Evolutionary conservation across 2,888 invertebrate genomes (phyloP).

Genomic region (Furcula furcula): DNA sequence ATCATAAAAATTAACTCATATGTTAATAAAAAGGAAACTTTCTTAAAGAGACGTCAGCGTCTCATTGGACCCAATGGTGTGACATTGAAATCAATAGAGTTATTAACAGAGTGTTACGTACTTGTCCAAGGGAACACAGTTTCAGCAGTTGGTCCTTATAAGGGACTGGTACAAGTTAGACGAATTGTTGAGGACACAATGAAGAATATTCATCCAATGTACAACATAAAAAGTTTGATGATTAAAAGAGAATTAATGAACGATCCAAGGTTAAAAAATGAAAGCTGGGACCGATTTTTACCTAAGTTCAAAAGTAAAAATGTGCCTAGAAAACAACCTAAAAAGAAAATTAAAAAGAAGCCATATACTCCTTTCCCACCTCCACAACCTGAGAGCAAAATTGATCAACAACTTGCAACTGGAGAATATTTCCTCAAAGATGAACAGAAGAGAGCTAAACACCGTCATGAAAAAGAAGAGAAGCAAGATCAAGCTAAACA

Average conservation of each 20-base stretch:
- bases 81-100: constrained; percentile 97
- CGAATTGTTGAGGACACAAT: constrained; percentile 97
- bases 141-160: constrained; percentile 96
- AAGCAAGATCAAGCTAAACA: constrained; percentile 89
- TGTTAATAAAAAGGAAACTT: constrained; percentile 95
- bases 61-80: constrained; percentile 99
- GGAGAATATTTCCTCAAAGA: constrained; percentile 98
- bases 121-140: constrained; percentile 99
- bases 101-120: constrained; percentile 97
- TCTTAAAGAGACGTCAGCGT: constrained; percentile 96
- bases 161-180: constrained; percentile 92
- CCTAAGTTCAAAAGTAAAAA: constrained; percentile 96
- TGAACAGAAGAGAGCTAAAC: constrained; percentile 87
- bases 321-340: constrained; percentile 93
- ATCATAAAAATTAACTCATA: constrained; percentile 97
- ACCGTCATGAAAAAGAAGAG: constrained; percentile 87
- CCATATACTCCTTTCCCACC: constrained; percentile 99
- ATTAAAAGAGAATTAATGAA: constrained; percentile 97
- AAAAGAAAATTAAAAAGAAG: constrained; percentile 93
- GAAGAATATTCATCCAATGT: constrained; percentile 99
- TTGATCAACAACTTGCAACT: constrained; percentile 95
- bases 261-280: constrained; percentile 94
- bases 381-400: constrained; percentile 94
- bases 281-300: constrained; percentile 98
- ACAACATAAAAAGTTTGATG: constrained; percentile 98